Base-by-base conservation (phyloP, 2,888 invertebrate genomes). In the Aradus depressus region DNA sequence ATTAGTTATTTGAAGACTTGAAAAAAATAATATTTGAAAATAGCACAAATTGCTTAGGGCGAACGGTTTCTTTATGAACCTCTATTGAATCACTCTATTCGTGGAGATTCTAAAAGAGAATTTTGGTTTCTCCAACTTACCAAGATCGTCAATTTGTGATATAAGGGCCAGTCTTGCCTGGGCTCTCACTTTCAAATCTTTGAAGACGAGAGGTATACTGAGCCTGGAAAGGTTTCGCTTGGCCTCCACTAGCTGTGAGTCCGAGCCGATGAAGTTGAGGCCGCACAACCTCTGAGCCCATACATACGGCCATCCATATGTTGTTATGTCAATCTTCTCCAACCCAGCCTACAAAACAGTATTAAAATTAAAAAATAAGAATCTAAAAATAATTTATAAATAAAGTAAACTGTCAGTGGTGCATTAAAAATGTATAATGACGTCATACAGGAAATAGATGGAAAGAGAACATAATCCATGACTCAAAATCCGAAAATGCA, bases 251-350 rank as follows among this genome's bases (percentile, higher is more conserved):
- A 51, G 18, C 32, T 48, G 38, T 1, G 51, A 53, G 18, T 44
- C 16, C 32, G 47, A 22, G 18, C 50, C 48, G 19, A 39, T 50
- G 61, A 89, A 90, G 63, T 88, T 81, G 54, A 93, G 71, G 0
- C 93, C 92, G 62, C 88, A 87, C 69, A 95, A 77, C 66, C 80
- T 76, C 68, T 95, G 95, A 0, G 87, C 85, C 95, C 95, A 96
- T 56, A 77, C 74, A 64, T 88, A 96, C 0, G 92, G 89, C 60
- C 79, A 79, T 0, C 93, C 93, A 44, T 83, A 70, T 60, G 81
- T 76, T n/a, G 60, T 50, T 19, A 69, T 61, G 54, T 71, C 67
- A 52, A 72, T 67, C 23, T 65, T 65, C 14, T 68, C 67, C 41
- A 72, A 60, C 1, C 70, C 70, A 60, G 60, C 61, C 60, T 60